Base-by-base conservation (phyloP, 2,797 vertebrate species). In the Sus cebifrons region DNA sequence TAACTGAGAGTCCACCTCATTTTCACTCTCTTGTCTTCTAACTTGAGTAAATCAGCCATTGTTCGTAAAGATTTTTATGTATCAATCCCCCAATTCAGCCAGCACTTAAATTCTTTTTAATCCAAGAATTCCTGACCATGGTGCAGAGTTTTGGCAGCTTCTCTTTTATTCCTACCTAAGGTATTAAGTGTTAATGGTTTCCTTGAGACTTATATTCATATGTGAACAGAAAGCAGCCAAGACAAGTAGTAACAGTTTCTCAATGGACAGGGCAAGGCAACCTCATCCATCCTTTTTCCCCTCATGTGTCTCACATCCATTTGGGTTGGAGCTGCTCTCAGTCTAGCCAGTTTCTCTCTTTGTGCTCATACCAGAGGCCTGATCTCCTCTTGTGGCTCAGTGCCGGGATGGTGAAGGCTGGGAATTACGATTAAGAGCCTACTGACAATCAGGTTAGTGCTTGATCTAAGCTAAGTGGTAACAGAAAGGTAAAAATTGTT, bases 171-270 rank as follows among this genome's bases (percentile, higher is more conserved):
- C 58, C 78, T 85, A 88, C n/a, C 32, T 62, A 77, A 79, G n/a
- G 11, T 86, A 88, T 79, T 79, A 92, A 84, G 36, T 96, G 86
- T 44, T 97, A 94, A 91, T 68, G 44, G 64, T 89, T 97, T 98
- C 71, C 67, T 83, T 77, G 86, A 93, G 54, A 88, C 64, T 74
- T 54, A 20, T 40, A 74, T 85, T 91, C 36, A 9, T 58, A 64
- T 83, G 32, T 49, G 74, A 94, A 86, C 64, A 85, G 64, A 87
- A 93, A 83, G 67, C 44, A 75, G 77, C 64, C 89, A 92, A 79
- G 71, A 93, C 27, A 84, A 95, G 64, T 73, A 89, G 17, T 12
- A 64, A 60, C 64, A 75, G 15, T 78, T 94, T 83, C 73, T 88
- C 79, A 32, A 17, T 5, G 54, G 56, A 17, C 16, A 23, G 14